Percentiles rank a stretch among this genome's conserved stretches.
phyloP scores from a whole-genome alignment of 2,797 vertebrate species.

The Myotis daubentonii region DNA sequence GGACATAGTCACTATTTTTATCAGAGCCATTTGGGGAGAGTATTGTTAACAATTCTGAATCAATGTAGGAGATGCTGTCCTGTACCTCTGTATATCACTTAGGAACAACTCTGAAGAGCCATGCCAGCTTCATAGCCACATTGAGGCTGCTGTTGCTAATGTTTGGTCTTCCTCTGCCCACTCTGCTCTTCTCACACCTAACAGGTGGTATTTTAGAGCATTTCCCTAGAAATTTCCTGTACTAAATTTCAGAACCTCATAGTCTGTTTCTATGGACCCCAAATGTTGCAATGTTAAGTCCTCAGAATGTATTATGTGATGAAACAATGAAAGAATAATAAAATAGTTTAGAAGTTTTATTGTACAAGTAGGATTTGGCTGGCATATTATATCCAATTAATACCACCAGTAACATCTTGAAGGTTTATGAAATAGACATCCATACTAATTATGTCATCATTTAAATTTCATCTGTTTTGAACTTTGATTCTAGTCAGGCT shows the following conservation, averaged over 20 bases:
- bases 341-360: not conserved
- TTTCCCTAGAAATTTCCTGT: not conserved
- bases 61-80: not conserved
- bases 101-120: not conserved
- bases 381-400: not conserved
- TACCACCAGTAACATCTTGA: not conserved
- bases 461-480: not conserved
- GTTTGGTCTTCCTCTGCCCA: not conserved
- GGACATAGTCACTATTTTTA: not conserved
- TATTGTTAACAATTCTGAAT: not conserved
- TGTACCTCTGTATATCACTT: accelerated
- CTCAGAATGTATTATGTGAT: not conserved
- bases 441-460: not conserved
- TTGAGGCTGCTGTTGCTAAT: not conserved
- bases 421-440: not conserved
- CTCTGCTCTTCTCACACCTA: not conserved
- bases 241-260: not conserved
- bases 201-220: not conserved
- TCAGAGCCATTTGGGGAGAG: not conserved
- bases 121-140: not conserved
- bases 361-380: not conserved
- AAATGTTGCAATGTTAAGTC: not conserved
- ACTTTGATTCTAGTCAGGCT: not conserved
- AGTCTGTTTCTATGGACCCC: not conserved
- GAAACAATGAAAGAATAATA: not conserved